Percentiles rank a stretch among this genome's conserved stretches.
Evolutionary conservation across 2,797 vertebrate species (phyloP).

Genomic region (Aphelocoma californica): DNA sequence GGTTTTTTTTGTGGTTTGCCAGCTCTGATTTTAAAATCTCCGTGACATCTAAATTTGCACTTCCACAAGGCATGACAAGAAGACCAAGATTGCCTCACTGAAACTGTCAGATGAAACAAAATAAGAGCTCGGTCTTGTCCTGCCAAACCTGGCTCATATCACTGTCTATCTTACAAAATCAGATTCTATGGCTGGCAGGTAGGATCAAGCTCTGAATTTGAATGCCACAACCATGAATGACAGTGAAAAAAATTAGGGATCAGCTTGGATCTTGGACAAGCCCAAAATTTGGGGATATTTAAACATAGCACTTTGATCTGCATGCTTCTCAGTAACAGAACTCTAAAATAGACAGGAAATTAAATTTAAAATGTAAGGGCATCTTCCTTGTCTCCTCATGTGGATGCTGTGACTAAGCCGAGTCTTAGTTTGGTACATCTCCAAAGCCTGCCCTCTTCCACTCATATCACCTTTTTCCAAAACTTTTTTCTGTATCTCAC

Average conservation of each 20-base stretch:
- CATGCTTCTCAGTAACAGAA: not conserved
- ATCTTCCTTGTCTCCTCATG: not conserved
- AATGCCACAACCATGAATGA: not conserved
- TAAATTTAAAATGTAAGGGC: not conserved
- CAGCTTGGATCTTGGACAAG: not conserved
- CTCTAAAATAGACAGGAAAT: not conserved
- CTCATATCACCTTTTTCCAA: not conserved
- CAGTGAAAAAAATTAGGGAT: not conserved
- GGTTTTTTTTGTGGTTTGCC: not conserved
- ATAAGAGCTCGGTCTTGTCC: conserved; percentile 12
- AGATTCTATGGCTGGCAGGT: conserved; percentile 29
- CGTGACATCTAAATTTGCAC: conserved; percentile 59
- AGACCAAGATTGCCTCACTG: conserved; percentile 30
- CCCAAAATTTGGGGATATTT: not conserved
- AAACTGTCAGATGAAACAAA: conserved; percentile 61
- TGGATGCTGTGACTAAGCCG: not conserved
- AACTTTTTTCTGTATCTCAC: not conserved
- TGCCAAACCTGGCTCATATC: conserved; percentile 52
- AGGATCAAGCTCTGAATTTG: conserved; percentile 41
- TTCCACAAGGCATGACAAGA: conserved; percentile 47
- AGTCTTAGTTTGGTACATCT: not conserved
- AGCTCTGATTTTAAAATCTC: conserved; percentile 54
- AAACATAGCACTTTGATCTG: not conserved
- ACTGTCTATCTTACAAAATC: conserved; percentile 57
- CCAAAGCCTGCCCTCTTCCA: not conserved